Base-by-base conservation (phyloP, 2,797 vertebrate genomes). In the Helarctos malayanus region DNA sequence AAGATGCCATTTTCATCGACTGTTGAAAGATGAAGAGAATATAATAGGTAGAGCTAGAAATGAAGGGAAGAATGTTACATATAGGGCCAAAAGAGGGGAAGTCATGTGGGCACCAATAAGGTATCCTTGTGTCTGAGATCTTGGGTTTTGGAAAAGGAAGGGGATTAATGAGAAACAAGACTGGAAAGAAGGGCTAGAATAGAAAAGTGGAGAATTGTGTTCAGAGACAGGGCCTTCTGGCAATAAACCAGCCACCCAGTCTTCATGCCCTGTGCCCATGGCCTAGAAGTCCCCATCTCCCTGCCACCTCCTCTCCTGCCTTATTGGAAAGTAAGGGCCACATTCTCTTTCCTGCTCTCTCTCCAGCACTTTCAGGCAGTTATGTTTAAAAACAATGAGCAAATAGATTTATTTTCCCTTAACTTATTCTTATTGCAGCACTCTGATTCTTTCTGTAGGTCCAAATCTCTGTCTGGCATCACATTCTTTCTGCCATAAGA, bases 371-470 rank as follows among this genome's bases (percentile, higher is more conserved):
- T 68, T 59, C 35, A 85, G 29, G 59, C 14, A 35, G 35, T 47
- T 83, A 47, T 35, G 71, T 73, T 94, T 95, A 79, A 91, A 95
- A 68, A 14, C 52, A 59, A 79, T 78, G 41, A 15, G 16, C 47
- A 79, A 68, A 76, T 76, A 15, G 52, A 25, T 61, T 86, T 75
- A n/a, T 76, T 90, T 95, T 59, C 49, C 41, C 29, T 35, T 80
- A 73, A 59, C 35, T 89, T 94, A 88, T 79, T 88, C 14, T 5
- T 57, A 29, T 78, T 78, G 56, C 9, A 65, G 12, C 9, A 87
- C 12, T 38, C 25, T 52, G 7, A 23, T 52, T 85, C 69, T 61
- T 91, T 94, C 41, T 59, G n/a, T 63, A 49, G 32, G 69, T 68
- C 7, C 13, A 78, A 52, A n/a, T 75, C 69, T 29, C 52, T 90